Percentiles rank a stretch among this genome's conserved stretches.
phyloP scores from a whole-genome alignment of 2,888 invertebrate genomes.

The Tenthredo distinguenda region DNA sequence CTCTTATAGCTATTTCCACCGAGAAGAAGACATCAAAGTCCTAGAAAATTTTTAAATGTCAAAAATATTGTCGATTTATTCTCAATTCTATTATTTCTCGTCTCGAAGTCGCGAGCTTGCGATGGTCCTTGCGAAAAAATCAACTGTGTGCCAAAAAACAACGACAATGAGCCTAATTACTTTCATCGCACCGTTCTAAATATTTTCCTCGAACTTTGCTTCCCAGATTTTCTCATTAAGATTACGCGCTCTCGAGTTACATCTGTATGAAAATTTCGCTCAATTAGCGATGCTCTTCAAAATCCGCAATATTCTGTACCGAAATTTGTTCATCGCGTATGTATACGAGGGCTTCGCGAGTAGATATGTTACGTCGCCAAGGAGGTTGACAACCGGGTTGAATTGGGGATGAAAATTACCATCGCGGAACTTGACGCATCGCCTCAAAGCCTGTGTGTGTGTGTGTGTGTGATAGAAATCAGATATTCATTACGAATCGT shows the following conservation, averaged over 20 bases:
- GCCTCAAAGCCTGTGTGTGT: not conserved
- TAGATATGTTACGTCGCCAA: not conserved
- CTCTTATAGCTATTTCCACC: too few species aligned
- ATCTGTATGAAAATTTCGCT: not conserved
- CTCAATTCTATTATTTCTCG: not conserved
- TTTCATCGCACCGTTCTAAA: not conserved
- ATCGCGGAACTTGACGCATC: not conserved
- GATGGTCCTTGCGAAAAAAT: too few species aligned
- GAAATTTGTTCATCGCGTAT: not conserved
- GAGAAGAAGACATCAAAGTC: not conserved
- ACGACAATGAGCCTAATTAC: too few species aligned
- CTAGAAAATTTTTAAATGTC: not conserved
- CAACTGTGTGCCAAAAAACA: too few species aligned
- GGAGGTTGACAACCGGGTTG: not conserved
- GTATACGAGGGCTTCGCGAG: not conserved
- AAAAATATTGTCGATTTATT: not conserved
- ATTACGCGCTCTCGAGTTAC: not conserved
- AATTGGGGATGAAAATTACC: not conserved
- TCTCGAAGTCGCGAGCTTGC: not conserved
- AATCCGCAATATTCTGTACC: not conserved
- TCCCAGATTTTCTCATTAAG: not conserved
- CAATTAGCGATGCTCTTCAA: not conserved
- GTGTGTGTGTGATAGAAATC: not conserved
- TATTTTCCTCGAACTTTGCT: not conserved
- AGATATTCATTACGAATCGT: not conserved